phyloP scores from a whole-genome alignment of 2,797 vertebrate species.

The Micropoecilia bifurca region DNA sequence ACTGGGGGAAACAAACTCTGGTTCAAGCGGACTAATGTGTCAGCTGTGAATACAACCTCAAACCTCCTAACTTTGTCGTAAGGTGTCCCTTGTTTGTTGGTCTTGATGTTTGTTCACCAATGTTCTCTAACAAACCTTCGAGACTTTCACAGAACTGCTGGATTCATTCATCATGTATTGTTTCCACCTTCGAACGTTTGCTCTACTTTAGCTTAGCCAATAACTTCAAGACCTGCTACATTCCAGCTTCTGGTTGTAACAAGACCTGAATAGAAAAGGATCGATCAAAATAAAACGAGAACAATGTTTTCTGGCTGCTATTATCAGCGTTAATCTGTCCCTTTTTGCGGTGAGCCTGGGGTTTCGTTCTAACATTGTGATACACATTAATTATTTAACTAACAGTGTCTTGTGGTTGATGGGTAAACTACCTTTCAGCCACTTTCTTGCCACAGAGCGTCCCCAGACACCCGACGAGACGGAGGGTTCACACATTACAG shows the following conservation, averaged over 20 bases:
- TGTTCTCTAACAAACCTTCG: not conserved
- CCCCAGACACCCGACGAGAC: conserved; percentile 44
- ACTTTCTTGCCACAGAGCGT: conserved; percentile 80
- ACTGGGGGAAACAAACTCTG: too few relatives aligned
- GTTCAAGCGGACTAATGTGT: too few relatives aligned
- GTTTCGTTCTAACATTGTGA: conserved; percentile 90
- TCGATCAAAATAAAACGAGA: not conserved
- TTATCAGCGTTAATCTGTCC: conserved; percentile 7
- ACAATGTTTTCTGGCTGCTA: not conserved
- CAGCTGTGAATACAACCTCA: too few relatives aligned
- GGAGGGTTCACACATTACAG: not conserved
- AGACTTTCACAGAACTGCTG: not conserved
- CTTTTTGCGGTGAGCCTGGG: conserved; percentile 82
- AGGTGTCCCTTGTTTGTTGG: not conserved
- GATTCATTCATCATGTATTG: not conserved
- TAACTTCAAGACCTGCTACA: not conserved
- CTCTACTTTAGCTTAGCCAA: not conserved
- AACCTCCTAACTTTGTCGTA: not conserved
- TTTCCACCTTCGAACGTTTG: not conserved
- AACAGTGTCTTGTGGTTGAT: conserved; percentile 93
- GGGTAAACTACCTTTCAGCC: conserved; percentile 75
- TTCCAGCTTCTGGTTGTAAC: not conserved
- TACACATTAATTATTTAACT: conserved; percentile 97
- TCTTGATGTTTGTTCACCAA: not conserved
- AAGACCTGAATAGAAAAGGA: not conserved